Evolutionary conservation across 2,797 vertebrate genomes (phyloP).

Genomic region (Phoebastria nigripes): DNA sequence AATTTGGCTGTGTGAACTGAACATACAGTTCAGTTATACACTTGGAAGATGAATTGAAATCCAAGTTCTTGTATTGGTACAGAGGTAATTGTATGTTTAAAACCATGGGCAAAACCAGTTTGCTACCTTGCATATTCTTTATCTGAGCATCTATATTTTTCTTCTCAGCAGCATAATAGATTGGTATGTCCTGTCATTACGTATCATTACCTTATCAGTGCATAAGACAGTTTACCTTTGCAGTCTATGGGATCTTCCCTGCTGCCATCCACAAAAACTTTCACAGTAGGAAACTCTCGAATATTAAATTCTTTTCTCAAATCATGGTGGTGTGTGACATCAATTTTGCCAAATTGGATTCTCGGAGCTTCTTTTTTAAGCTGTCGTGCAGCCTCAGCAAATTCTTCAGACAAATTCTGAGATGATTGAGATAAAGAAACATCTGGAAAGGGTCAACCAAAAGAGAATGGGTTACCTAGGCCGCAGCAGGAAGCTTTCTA

Average conservation of each 20-base stretch:
- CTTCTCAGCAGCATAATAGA: neutral
- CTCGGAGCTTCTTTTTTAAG: slow-evolving; percentile 79
- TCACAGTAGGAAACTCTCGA: slow-evolving; percentile 74
- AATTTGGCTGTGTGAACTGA: neutral
- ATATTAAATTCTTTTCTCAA: slow-evolving; percentile 81
- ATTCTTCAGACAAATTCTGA: slow-evolving; percentile 76
- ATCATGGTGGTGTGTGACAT: slow-evolving; percentile 81
- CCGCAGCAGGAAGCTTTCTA: neutral
- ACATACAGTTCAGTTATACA: neutral
- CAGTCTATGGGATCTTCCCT: slow-evolving; percentile 80
- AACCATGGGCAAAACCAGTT: neutral
- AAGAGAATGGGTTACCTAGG: neutral
- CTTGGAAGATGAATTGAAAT: neutral
- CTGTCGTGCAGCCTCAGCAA: slow-evolving; percentile 77
- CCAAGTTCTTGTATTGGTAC: neutral
- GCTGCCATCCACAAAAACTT: slow-evolving; percentile 84
- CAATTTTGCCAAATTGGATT: slow-evolving; percentile 82
- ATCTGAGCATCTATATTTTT: neutral
- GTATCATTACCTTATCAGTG: neutral
- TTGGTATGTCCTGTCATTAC: neutral
- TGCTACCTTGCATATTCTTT: neutral
- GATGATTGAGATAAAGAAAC: slow-evolving; percentile 76
- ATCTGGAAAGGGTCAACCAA: slow-evolving; percentile 60
- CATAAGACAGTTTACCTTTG: slow-evolving; percentile 74
- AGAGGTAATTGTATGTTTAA: neutral